Evolutionary conservation across 2,797 vertebrate species (phyloP), one percentile per base, ranked within the genome.

Genomic region (Strix occidentalis): DNA sequence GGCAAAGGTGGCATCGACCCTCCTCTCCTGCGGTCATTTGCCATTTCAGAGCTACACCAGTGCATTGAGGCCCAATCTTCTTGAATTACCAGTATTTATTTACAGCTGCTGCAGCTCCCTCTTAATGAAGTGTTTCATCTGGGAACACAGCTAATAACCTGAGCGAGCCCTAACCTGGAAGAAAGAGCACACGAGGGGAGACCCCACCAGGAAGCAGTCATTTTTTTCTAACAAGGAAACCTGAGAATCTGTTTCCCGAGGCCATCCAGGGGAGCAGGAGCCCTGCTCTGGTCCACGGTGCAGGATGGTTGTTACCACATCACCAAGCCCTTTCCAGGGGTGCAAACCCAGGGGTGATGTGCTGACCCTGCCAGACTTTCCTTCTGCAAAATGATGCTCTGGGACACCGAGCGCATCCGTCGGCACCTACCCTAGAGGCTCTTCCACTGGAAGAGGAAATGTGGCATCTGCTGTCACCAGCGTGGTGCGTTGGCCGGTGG

Each of bases 401-500:
- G 43, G 64, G 78, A 31, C 19, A 33, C 50, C 1, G 18, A 88
- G 35, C 1, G 2, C 46, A 45, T 29, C 39, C 12, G 2, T 3
- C 7, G 1, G 2, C 1, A 1, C 37, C 74, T 84, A 57, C 20
- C 45, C 65, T 31, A 39, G 43, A 66, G 35, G 56, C 35, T 71
- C 33, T 13, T 9, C 48, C 45, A 33, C 76, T 68, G 75, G 29
- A 61, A 54, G 21, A 63, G 25, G 13, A 75, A 71, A 39, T 64
- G 39, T 21, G 80, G 35, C 72, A 54, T 35, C 26, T 21, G 56
- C 60, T 46, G 64, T 17, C 3, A 1, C 65, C 79, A 69, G 83
- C 12, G 0, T 0, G 0, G 66, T 66, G 35, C 25, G 14, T 21
- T 0, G 0, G 74, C 50, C 0, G 0, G 37, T 9, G 50, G 48